A percentile compares a stretch with the other conserved stretches of the same genome.
phyloP scores from a whole-genome alignment of 2,888 invertebrate species.

The Cryptus viduatorius region DNA sequence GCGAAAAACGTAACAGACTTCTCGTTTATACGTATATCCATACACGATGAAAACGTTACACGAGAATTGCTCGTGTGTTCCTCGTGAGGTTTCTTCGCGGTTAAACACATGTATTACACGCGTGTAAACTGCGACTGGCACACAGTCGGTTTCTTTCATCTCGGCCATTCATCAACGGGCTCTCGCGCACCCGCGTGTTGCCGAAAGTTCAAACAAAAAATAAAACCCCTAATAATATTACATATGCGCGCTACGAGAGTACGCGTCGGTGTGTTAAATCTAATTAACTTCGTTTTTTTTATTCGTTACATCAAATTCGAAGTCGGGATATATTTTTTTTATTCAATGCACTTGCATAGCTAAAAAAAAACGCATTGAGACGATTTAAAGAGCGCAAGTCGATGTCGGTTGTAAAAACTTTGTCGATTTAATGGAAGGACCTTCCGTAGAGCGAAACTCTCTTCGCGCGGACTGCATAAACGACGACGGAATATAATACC shows the following conservation, averaged over 20 bases:
- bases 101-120: conserved; percentile 84
- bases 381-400: background rate
- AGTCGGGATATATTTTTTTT: background rate
- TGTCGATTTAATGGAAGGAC: conserved; percentile 43
- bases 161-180: conserved; percentile 83
- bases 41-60: conserved; percentile 28
- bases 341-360: background rate
- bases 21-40: conserved; percentile 15
- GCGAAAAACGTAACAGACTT: conserved; percentile 15
- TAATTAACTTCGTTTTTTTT: conserved; percentile 48
- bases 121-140: conserved; percentile 82
- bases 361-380: background rate
- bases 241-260: conserved; percentile 22
- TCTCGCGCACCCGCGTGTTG: conserved; percentile 25
- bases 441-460: conserved; percentile 4
- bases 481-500: conserved; percentile 23
- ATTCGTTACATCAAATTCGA: background rate
- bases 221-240: conserved; percentile 49
- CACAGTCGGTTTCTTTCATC: conserved; percentile 83
- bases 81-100: conserved; percentile 66
- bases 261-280: conserved; percentile 33
- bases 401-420: conserved; percentile 55
- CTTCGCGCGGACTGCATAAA: conserved; percentile 17
- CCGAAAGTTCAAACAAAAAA: conserved; percentile 31
- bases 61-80: conserved; percentile 25